A percentile compares a stretch with the other conserved stretches of the same genome.
Evolutionary conservation across 2,888 invertebrate genomes (phyloP).

Genomic region (Blastobasis adustella): DNA sequence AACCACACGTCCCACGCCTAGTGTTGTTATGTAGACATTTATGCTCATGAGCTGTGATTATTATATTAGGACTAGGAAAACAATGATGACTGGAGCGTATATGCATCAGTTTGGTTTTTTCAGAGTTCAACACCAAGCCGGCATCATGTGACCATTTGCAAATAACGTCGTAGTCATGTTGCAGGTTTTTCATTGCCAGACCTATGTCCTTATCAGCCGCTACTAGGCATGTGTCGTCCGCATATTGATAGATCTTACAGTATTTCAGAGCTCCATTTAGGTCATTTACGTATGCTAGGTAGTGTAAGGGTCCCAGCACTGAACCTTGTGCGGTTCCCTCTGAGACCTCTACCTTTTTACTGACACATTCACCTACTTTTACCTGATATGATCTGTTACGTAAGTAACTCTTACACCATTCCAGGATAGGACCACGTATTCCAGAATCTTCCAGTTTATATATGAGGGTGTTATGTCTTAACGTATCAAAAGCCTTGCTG

Average conservation of each 20-base stretch:
- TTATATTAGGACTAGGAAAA: too few relatives aligned
- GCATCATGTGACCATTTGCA: slow-evolving; percentile 15
- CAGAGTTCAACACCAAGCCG: slow-evolving; percentile 13
- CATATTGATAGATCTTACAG: slow-evolving; percentile 13
- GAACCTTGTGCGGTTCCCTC: slow-evolving; percentile 13
- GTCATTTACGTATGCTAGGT: slow-evolving; percentile 12
- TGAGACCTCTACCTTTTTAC: not conserved
- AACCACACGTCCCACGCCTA: too few relatives aligned
- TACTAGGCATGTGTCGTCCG: slow-evolving; percentile 18
- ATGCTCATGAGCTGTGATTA: too few relatives aligned
- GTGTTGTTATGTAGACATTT: too few relatives aligned
- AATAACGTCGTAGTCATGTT: slow-evolving; percentile 6
- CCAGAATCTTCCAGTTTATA: too few relatives aligned
- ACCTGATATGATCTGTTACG: too few relatives aligned
- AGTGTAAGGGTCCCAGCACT: slow-evolving; percentile 9
- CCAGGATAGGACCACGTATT: too few relatives aligned
- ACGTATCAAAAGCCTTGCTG: slow-evolving; percentile 13
- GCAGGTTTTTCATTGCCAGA: slow-evolving; percentile 6
- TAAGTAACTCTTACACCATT: too few relatives aligned
- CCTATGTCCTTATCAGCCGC: too few relatives aligned
- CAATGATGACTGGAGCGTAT: too few relatives aligned
- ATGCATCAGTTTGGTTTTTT: slow-evolving; percentile 11
- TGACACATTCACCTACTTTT: too few relatives aligned
- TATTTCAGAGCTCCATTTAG: slow-evolving; percentile 1
- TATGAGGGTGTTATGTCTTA: slow-evolving; percentile 6